phyloP scores from a whole-genome alignment of 2,113 vertebrate genomes.

The Brevimyrus niger region DNA sequence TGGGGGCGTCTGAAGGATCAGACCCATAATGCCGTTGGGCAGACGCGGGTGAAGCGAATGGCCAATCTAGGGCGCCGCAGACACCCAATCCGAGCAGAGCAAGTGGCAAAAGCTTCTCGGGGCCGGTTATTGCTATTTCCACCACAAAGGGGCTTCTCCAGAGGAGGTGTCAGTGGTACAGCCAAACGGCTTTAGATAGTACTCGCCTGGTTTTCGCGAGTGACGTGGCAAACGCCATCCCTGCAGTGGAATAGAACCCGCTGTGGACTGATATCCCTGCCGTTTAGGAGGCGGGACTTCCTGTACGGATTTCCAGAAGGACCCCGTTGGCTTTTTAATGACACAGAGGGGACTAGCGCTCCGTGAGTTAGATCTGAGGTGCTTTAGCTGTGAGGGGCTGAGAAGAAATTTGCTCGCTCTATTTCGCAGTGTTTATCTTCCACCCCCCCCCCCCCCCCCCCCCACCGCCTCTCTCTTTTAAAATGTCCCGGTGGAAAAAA shows the following conservation, averaged over 20 bases:
- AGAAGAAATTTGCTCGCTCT: background rate
- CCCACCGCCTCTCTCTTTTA: background rate
- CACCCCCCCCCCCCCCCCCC: background rate
- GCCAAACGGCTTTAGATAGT: background rate
- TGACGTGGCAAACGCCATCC: background rate
- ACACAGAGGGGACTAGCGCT: background rate
- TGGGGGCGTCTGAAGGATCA: background rate
- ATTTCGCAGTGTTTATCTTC: background rate
- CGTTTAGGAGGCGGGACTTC: background rate
- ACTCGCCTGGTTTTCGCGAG: too few species aligned
- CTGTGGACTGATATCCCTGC: background rate
- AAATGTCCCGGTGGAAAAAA: background rate
- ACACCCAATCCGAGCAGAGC: background rate
- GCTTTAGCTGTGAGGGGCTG: background rate
- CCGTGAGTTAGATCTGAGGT: background rate
- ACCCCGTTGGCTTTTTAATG: background rate
- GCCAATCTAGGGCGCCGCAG: background rate
- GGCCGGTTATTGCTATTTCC: too few species aligned
- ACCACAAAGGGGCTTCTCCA: background rate
- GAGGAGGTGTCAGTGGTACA: background rate
- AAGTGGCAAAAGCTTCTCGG: background rate
- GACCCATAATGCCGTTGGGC: background rate
- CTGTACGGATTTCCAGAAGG: background rate
- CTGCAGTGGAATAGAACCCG: background rate
- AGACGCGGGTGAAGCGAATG: background rate